Evolutionary conservation across 2,797 vertebrate genomes (phyloP), one percentile per base, ranked within the genome.

Genomic region (Thalassophryne amazonica): DNA sequence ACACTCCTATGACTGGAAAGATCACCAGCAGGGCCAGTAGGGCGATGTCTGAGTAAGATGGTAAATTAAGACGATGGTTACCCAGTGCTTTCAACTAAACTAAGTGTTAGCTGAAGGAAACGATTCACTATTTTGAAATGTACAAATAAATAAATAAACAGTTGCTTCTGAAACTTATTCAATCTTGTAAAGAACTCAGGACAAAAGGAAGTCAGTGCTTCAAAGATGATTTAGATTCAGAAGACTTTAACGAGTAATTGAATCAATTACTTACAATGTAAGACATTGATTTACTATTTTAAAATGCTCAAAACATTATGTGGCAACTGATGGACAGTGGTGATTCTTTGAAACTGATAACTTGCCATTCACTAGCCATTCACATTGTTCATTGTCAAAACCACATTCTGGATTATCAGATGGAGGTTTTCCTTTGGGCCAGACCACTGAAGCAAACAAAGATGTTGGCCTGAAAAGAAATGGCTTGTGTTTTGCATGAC

Each of bases 371-470:
- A 23, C 47, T 30, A 88, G 16, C 68, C 71, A 81, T 83, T 86
- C 81, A 51, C 91, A 95, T 34, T 88, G 73, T 34, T 92, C 88
- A 7, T 87, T 88, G 64, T 81, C 46, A 81, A 93, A 92, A 17
- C 90, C 91, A 76, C 91, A 93, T 23, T 69, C 36, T 4, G 89
- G 88, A 22, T 73, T 71, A 24, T 92, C 89, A 43, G 69, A 52
- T 0, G 82, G 78, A 13, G 76, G 69, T 41, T 55, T 81, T 19
- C 81, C 85, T 40, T 55, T 80, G 0, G 80, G 80, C 91, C 92
- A 93, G 23, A 71, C 35, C 38, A 91, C 35, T 3, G 73, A 83
- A 1, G 73, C 46, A 71, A 91, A 88, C 68, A 73, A 69, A 15
- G 68, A 28, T 1, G 80, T 80, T 7, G 85, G 76, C 40, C 91